Evolutionary conservation across 2,888 invertebrate genomes (phyloP).

Genomic region (Deilephila porcellus): DNA sequence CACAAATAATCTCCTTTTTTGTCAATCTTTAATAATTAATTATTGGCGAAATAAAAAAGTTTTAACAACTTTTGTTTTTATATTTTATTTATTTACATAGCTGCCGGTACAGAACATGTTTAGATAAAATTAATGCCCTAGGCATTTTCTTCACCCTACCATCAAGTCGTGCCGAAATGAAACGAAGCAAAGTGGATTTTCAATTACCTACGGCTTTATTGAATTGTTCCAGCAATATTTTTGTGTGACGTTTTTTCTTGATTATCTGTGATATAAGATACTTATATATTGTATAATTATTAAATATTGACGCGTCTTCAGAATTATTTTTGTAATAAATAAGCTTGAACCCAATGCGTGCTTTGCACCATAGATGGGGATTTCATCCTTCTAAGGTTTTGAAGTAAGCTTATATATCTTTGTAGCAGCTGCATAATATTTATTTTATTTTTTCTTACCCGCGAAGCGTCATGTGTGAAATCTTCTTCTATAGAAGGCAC

Average conservation of each 20-base stretch:
- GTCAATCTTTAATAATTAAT: too few relatives aligned
- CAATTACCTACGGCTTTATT: too few relatives aligned
- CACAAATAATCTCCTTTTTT: too few relatives aligned
- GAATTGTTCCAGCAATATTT: background rate
- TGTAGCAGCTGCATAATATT: slow-evolving; percentile 6
- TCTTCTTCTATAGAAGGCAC: slow-evolving; percentile 42
- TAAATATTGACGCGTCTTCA: background rate
- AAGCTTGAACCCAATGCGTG: background rate
- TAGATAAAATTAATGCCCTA: too few relatives aligned
- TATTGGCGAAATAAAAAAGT: too few relatives aligned
- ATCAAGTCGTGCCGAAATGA: too few relatives aligned
- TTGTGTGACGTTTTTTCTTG: background rate
- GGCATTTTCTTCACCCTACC: too few relatives aligned
- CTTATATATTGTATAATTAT: background rate
- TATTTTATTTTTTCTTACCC: slow-evolving; percentile 15
- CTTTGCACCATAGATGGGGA: background rate
- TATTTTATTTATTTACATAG: too few relatives aligned
- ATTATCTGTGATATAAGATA: background rate
- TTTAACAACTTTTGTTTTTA: too few relatives aligned
- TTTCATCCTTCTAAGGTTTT: background rate
- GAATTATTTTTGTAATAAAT: background rate
- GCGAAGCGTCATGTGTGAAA: background rate
- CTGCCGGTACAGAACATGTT: too few relatives aligned
- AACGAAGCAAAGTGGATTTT: too few relatives aligned
- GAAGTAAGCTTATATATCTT: background rate